Base-by-base conservation (phyloP, 1,140 invertebrate species). In the Danaus plexippus region DNA sequence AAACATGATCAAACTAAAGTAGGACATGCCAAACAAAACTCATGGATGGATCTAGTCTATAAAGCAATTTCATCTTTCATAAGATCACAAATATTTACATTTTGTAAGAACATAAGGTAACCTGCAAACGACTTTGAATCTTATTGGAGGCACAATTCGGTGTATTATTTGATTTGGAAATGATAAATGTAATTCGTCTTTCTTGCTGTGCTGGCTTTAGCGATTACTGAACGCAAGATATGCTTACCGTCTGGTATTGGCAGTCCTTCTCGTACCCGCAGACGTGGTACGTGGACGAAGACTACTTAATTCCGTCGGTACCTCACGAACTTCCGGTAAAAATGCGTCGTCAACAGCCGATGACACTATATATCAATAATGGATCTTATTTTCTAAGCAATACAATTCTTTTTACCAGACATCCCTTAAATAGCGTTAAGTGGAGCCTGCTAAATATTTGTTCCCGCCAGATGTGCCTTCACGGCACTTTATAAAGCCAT, bases 311-410 rank as follows among this genome's bases (percentile, higher is more conserved):
- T 85, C 81, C 8, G 76, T 52, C 1, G 77, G 76, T 18, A 69
- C 61, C 47, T 84, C 82, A 4, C 69, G 75, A 15, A 77, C 72
- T 74, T 85, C 84, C 0, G 85, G 75, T 12, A 85, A 57, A 63
- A 87, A 87, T 4, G 83, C 77, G 52, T 89, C 89, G 22, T 90
- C 88, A 0, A 84, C 87, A 42, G 89, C 86, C 5, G 89, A 90
- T 44, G 75, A 68, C 43, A 77, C 80, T 80, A 59, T 8, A 51
- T 47, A 48, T 32, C 22, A 32, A 18, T 52, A 43, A 12, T 12
- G 47, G 15, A 50, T 48, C 22, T 55, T 51, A 49, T 41, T 46
- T 56, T n/a, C 47, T 7, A 48, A 48, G 18, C 12, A 42, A 13
- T 52, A 13, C 5, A 52, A 13, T 52, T 11, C 7, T 42, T 50